phyloP scores from a whole-genome alignment of 2,888 invertebrate species.

The Rhingia rostrata region DNA sequence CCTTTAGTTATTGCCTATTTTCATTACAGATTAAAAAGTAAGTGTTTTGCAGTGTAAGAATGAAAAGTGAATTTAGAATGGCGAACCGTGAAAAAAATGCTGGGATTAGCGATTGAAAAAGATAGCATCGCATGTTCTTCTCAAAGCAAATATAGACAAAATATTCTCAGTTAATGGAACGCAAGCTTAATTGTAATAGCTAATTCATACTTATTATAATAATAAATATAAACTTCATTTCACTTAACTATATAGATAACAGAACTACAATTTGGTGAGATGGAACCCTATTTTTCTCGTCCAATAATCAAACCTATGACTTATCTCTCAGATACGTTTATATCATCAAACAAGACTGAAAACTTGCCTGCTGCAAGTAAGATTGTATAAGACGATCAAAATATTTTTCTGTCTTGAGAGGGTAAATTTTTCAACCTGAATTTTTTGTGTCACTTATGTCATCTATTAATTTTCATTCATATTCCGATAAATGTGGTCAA shows the following conservation, averaged over 20 bases:
- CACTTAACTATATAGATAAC: neutral
- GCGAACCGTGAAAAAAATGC: conserved; percentile 24
- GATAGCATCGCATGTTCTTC: neutral
- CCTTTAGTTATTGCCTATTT: conserved; percentile 4
- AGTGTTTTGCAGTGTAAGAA: conserved; percentile 14
- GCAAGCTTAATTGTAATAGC: neutral
- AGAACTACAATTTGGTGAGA: neutral
- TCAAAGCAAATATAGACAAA: conserved; percentile 8
- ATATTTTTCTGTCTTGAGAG: neutral
- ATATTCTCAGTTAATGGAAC: neutral
- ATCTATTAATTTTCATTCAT: neutral
- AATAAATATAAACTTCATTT: neutral
- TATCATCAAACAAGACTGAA: neutral
- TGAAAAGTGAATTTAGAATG: conserved; percentile 13
- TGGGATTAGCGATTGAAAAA: conserved; percentile 11
- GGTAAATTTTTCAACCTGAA: neutral
- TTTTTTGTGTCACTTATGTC: neutral
- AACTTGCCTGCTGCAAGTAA: conserved; percentile 1
- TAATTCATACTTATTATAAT: neutral
- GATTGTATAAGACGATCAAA: conserved; percentile 1
- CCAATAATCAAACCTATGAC: neutral
- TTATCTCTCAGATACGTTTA: conserved; percentile 1
- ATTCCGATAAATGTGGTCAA: conserved; percentile 2
- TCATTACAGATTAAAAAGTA: conserved; percentile 3
- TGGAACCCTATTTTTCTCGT: no score